Percentiles rank a stretch among this genome's conserved stretches.
These are phyloP conservation scores for Anabas testudineus DNA, from an alignment of 2,797 vertebrate species.

Conservation along the genomic window DNA sequence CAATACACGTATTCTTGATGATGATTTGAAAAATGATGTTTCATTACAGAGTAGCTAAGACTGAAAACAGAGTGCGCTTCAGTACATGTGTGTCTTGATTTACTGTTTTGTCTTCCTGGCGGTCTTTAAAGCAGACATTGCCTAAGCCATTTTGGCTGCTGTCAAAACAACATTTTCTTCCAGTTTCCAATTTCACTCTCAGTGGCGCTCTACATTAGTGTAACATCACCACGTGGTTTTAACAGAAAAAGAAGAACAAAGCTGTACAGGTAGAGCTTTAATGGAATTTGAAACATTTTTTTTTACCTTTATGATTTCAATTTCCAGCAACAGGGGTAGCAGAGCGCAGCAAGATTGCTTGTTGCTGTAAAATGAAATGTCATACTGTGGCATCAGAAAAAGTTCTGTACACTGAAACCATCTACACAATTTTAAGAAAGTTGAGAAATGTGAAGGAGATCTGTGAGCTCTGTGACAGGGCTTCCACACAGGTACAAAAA, in stretches of 20 bases:
- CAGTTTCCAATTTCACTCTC: conserved; percentile 43
- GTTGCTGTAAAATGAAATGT: conserved; percentile 74
- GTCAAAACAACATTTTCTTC: conserved; percentile 7
- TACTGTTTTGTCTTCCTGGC: not conserved
- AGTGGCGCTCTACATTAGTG: conserved; percentile 1
- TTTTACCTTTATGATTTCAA: conserved; percentile 44
- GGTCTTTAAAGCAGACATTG: conserved; percentile 25
- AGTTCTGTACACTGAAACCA: conserved; percentile 32
- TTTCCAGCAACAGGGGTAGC: conserved; percentile 43
- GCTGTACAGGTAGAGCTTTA: conserved; percentile 27
- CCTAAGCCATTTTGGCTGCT: conserved; percentile 10
- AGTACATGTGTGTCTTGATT: not conserved
- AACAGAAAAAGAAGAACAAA: conserved; percentile 6
- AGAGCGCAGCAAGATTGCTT: conserved; percentile 50
- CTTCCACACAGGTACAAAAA: conserved; percentile 60
- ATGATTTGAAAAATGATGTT: not conserved
- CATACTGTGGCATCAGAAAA: conserved; percentile 49
- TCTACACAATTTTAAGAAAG: conserved; percentile 24
- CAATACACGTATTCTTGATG: not conserved
- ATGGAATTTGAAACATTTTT: conserved; percentile 38
- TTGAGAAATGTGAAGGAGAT: conserved; percentile 40
- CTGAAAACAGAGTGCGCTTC: not conserved
- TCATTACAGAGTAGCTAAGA: not conserved
- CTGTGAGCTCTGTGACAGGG: conserved; percentile 57
- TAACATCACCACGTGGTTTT: conserved; percentile 19